Evolutionary conservation across 2,888 invertebrate genomes (phyloP).

Genomic region (Dromius quadrimaculatus): DNA sequence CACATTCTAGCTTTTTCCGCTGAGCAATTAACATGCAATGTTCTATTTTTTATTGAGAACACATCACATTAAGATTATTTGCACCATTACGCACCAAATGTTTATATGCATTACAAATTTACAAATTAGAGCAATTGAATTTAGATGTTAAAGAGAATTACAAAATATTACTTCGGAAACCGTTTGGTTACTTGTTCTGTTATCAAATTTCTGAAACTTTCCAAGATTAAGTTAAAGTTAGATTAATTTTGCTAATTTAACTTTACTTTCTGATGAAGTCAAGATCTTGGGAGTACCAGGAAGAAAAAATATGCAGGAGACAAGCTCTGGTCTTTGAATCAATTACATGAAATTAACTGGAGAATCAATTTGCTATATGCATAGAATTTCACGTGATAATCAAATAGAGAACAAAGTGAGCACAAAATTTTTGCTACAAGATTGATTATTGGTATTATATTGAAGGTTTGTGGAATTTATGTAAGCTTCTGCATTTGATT

Average conservation of each 20-base stretch:
- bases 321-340: conserved; percentile 23
- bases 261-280: conserved; percentile 36
- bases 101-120: background rate
- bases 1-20: no score
- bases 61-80: background rate
- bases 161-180: conserved; percentile 21
- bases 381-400: background rate
- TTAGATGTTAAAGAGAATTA: conserved; percentile 9
- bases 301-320: conserved; percentile 28
- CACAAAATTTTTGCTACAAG: background rate
- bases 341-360: conserved; percentile 20
- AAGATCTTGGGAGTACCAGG: conserved; percentile 25
- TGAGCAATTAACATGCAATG: no score
- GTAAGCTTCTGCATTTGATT: conserved; percentile 26
- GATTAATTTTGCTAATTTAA: conserved; percentile 42
- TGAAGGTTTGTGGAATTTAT: conserved; percentile 6
- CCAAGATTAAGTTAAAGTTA: conserved; percentile 35
- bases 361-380: background rate
- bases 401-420: background rate
- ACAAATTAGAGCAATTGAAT: background rate
- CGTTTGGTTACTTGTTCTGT: conserved; percentile 32
- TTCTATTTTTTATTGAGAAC: background rate
- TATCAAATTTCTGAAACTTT: conserved; percentile 39
- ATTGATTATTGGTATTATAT: conserved; percentile 5
- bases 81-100: background rate